These are phyloP conservation scores for Corythornis cristatus DNA, from an alignment of 2,113 vertebrate genomes.

Conservation along the genomic window DNA sequence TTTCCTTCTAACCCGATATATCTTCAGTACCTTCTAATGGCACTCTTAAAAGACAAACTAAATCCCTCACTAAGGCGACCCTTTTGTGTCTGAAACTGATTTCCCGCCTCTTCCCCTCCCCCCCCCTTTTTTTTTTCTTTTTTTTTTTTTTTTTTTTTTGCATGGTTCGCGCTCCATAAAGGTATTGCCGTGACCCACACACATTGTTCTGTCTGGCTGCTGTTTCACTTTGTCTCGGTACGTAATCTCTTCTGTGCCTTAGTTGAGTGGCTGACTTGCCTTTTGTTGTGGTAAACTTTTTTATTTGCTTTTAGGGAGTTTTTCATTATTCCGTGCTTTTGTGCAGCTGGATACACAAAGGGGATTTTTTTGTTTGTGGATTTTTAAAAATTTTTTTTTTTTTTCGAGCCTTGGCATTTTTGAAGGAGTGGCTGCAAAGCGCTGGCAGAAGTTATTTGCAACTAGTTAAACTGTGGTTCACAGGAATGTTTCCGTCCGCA, in stretches of 20 bases:
- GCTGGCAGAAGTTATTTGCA: not conserved
- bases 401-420: not conserved
- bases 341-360: fast-evolving
- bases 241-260: not conserved
- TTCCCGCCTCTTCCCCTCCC: not conserved
- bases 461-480: not conserved
- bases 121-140: too few relatives aligned
- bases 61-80: not conserved
- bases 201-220: not conserved
- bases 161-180: not conserved
- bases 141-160: too few relatives aligned
- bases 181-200: not conserved
- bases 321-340: not conserved
- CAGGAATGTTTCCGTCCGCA: not conserved
- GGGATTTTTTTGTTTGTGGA: not conserved
- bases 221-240: not conserved
- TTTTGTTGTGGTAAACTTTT: not conserved
- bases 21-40: not conserved
- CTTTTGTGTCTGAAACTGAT: not conserved
- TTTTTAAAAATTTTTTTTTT: too few relatives aligned
- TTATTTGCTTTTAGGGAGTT: not conserved
- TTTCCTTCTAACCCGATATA: not conserved
- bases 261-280: not conserved
- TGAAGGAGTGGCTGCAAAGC: not conserved
- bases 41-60: not conserved